These are phyloP conservation scores for Sterna hirundo DNA, from an alignment of 2,113 vertebrate genomes.

Conservation along the genomic window DNA sequence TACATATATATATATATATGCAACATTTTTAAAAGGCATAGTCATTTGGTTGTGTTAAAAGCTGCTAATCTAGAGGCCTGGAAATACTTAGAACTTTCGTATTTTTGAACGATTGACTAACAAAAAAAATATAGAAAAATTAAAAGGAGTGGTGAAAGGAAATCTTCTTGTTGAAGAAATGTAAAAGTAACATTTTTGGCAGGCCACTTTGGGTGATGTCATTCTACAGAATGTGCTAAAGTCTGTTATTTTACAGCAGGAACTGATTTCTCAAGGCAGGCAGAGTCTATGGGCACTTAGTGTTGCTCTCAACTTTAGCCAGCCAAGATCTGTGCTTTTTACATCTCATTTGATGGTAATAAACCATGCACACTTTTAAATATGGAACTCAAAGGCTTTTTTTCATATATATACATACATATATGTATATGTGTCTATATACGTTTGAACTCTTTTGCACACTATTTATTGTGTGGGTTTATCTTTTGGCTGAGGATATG, in stretches of 20 bases:
- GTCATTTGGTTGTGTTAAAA: constrained; percentile 51
- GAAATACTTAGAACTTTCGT: constrained; percentile 61
- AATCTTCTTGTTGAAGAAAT: constrained; percentile 69
- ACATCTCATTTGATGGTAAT: constrained; percentile 9
- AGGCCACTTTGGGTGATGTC: constrained; percentile 61
- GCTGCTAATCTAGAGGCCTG: constrained; percentile 56
- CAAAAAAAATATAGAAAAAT: background rate
- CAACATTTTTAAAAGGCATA: constrained; percentile 17
- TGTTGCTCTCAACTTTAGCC: constrained; percentile 43
- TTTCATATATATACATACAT: background rate
- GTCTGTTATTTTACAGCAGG: constrained; percentile 69
- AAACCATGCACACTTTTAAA: background rate
- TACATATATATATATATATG: background rate
- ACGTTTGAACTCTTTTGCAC: background rate
- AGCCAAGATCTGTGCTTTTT: constrained; percentile 26
- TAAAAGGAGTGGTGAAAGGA: constrained; percentile 50
- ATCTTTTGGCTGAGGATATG: background rate
- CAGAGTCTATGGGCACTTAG: constrained; percentile 52
- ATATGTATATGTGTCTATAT: background rate
- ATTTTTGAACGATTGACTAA: constrained; percentile 46
- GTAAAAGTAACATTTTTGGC: constrained; percentile 75
- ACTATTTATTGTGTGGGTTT: background rate
- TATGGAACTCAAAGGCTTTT: background rate
- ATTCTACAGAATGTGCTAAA: constrained; percentile 67
- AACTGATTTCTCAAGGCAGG: constrained; percentile 39